Evolutionary conservation across 2,888 invertebrate genomes (phyloP).

Genomic region (Temnothorax unifasciatus): DNA sequence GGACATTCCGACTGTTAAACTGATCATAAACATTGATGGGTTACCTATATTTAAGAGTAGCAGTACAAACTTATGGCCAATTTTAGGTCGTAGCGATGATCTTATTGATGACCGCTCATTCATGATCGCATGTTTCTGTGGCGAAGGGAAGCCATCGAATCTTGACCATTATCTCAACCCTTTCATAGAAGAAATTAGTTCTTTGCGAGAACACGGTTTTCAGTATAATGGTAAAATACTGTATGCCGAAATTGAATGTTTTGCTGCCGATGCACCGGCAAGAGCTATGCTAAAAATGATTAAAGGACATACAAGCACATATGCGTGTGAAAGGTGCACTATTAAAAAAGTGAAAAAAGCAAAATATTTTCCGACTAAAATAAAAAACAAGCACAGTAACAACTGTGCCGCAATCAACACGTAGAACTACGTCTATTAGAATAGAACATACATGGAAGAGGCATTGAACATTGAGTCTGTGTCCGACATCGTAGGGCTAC

Average conservation of each 20-base stretch:
- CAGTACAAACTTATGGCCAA: slow-evolving; percentile 3
- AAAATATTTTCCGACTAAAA: slow-evolving; percentile 14
- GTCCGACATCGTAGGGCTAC: too few relatives aligned
- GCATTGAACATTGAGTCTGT: too few relatives aligned
- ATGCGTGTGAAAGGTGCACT: slow-evolving; percentile 1
- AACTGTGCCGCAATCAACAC: too few relatives aligned
- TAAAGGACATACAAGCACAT: neutral
- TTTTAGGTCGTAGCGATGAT: slow-evolving; percentile 21
- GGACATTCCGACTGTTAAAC: neutral
- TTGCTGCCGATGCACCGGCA: slow-evolving; percentile 14
- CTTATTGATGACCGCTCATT: neutral
- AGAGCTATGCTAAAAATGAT: slow-evolving; percentile 28
- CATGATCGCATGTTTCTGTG: slow-evolving; percentile 4
- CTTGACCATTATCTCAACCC: neutral
- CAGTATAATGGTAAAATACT: neutral
- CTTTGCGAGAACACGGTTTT: slow-evolving; percentile 7
- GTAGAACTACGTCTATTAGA: too few relatives aligned
- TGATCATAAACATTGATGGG: neutral
- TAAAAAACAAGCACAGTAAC: too few relatives aligned
- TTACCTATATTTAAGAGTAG: slow-evolving; percentile 4
- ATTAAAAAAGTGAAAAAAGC: slow-evolving; percentile 12
- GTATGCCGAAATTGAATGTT: slow-evolving; percentile 14
- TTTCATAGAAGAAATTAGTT: slow-evolving; percentile 18
- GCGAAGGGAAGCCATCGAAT: neutral
- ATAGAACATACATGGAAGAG: too few relatives aligned